These are phyloP conservation scores for Gadopsis bispinosus DNA, from an alignment of 2,797 vertebrate species.

Conservation along the genomic window DNA sequence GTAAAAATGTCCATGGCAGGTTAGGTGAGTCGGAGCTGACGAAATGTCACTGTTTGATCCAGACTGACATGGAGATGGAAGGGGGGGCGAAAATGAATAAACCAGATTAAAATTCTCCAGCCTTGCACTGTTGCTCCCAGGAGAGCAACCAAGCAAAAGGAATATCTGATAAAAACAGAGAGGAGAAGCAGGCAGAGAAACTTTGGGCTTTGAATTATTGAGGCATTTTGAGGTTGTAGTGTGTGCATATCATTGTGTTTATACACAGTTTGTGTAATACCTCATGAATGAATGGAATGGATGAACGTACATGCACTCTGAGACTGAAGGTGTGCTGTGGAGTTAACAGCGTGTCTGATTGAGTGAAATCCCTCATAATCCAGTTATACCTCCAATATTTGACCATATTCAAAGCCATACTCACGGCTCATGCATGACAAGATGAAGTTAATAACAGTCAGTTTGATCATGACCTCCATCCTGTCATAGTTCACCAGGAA, in stretches of 20 bases:
- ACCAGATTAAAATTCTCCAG: conserved; percentile 71
- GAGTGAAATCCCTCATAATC: conserved; percentile 18
- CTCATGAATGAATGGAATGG: conserved; percentile 35
- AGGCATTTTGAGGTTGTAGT: conserved; percentile 64
- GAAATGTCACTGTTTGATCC: conserved; percentile 62
- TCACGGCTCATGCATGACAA: conserved; percentile 26
- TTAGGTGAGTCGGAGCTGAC: conserved; percentile 45
- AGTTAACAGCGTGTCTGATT: conserved; percentile 22
- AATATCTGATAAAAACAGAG: conserved; percentile 82
- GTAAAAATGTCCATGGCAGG: conserved; percentile 9
- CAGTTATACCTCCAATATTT: not conserved
- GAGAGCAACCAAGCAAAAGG: conserved; percentile 76
- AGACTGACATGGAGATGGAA: conserved; percentile 57
- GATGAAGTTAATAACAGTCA: conserved; percentile 45
- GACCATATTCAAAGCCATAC: conserved; percentile 9
- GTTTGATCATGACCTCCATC: conserved; percentile 44
- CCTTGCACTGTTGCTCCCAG: conserved; percentile 61
- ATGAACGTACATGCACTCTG: conserved; percentile 2
- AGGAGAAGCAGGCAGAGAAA: conserved; percentile 65
- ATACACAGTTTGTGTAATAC: conserved; percentile 35
- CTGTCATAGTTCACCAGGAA: conserved; percentile 31
- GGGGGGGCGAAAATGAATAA: conserved; percentile 55
- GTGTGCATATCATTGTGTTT: conserved; percentile 47
- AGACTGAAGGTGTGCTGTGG: conserved; percentile 6
- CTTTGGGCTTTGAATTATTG: conserved; percentile 78